Percentiles rank a stretch among this genome's conserved stretches.
Evolutionary conservation across 2,888 invertebrate genomes (phyloP).

Genomic region (Lithosia quadra): DNA sequence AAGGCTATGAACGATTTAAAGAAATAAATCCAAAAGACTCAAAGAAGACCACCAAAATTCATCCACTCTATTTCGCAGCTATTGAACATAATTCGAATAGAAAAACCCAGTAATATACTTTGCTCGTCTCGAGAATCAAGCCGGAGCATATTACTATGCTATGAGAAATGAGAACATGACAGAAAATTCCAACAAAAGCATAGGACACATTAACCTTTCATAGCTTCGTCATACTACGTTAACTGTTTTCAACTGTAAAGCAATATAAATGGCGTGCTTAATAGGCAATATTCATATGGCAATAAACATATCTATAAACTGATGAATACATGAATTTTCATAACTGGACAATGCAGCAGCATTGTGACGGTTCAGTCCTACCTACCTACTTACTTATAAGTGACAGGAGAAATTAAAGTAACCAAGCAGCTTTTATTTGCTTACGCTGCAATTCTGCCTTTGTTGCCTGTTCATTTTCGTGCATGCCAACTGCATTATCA

Average conservation of each 20-base stretch:
- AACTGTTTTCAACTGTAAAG: conserved; percentile 6
- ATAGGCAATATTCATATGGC: conserved; percentile 3
- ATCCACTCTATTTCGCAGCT: too few species aligned
- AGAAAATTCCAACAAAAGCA: background rate
- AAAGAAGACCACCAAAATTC: too few species aligned
- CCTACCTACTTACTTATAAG: background rate
- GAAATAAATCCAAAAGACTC: too few species aligned
- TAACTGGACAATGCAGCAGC: background rate
- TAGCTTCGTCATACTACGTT: background rate
- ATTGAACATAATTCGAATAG: too few species aligned
- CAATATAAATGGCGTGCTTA: conserved; percentile 6
- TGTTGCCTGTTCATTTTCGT: too few species aligned
- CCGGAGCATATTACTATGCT: background rate
- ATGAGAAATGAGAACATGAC: background rate
- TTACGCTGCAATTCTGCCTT: too few species aligned
- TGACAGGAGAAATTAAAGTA: background rate
- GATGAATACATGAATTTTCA: background rate
- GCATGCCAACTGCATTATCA: too few species aligned
- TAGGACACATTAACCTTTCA: conserved; percentile 3
- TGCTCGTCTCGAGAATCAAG: too few species aligned
- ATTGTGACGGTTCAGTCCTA: background rate
- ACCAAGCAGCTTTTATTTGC: background rate
- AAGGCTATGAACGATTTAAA: too few species aligned
- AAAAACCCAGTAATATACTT: background rate
- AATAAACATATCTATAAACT: conserved; percentile 15